Conservation (phyloP, 2,888 invertebrate species). For the Pyrrhia umbra region DNA sequence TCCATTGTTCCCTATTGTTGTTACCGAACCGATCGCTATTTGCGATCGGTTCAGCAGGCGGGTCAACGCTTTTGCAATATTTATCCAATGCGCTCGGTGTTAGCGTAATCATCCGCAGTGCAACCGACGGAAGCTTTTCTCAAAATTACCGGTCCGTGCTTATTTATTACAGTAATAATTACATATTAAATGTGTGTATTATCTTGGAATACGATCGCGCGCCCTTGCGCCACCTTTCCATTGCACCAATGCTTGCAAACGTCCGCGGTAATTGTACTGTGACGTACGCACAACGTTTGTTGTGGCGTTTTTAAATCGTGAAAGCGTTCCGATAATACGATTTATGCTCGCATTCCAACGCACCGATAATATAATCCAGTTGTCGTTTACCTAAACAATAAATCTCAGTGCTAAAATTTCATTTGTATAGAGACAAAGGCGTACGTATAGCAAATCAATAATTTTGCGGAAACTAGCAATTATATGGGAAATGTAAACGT, state of each 20-base stretch:
- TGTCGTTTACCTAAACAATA: slow-evolving; percentile 57
- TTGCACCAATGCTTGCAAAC: slow-evolving; percentile 56
- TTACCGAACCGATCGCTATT: too few species aligned
- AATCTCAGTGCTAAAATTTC: slow-evolving; percentile 49
- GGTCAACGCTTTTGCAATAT: slow-evolving; percentile 75
- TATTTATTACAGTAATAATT: slow-evolving; percentile 65
- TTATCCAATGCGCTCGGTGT: slow-evolving; percentile 70
- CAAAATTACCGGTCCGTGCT: slow-evolving; percentile 66
- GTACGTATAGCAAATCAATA: slow-evolving; percentile 46
- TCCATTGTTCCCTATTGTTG: slow-evolving; percentile 75
- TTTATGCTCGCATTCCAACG: slow-evolving; percentile 68
- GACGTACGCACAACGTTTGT: slow-evolving; percentile 52
- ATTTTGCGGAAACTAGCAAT: slow-evolving; percentile 55
- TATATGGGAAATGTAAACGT: slow-evolving; percentile 55
- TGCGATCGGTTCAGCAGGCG: slow-evolving; percentile 62
- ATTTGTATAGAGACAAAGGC: slow-evolving; percentile 51
- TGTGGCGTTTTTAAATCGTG: slow-evolving; percentile 59
- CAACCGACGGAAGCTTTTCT: slow-evolving; percentile 74
- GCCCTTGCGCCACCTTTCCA: slow-evolving; percentile 64
- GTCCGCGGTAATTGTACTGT: slow-evolving; percentile 53
- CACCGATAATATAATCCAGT: slow-evolving; percentile 60
- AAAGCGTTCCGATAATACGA: slow-evolving; percentile 64
- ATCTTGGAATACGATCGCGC: slow-evolving; percentile 55
- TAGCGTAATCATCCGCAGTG: slow-evolving; percentile 78
- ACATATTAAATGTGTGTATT: slow-evolving; percentile 59